Evolutionary conservation across 2,113 vertebrate species (phyloP).

Genomic region (Polypterus senegalus): DNA sequence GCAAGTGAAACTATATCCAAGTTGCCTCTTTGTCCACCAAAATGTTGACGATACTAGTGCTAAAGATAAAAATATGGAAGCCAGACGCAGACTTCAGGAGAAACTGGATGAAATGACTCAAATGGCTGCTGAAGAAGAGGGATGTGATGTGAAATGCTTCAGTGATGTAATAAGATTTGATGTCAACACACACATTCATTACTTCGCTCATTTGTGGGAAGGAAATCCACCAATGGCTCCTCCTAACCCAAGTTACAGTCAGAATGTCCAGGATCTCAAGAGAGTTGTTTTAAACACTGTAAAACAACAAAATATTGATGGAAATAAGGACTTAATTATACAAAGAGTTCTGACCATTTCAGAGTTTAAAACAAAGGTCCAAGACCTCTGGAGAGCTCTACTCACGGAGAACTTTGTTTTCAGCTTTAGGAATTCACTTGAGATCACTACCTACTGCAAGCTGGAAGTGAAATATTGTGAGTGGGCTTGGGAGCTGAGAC

Average conservation of each 20-base stretch:
- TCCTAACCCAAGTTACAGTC: constrained; percentile 42
- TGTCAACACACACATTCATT: constrained; percentile 34
- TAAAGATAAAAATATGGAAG: constrained; percentile 16
- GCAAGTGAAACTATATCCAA: constrained; percentile 14
- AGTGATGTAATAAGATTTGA: constrained; percentile 35
- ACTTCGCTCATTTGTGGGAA: constrained; percentile 43
- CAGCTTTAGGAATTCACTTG: constrained; percentile 40
- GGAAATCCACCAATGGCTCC: constrained; percentile 45
- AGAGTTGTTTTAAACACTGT: constrained; percentile 14
- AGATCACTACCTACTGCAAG: constrained; percentile 30
- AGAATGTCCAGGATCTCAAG: constrained; percentile 37
- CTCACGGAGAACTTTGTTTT: constrained; percentile 44
- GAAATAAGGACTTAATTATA: too few relatives aligned
- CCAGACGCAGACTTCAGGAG: constrained; percentile 16
- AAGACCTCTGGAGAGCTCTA: constrained; percentile 37
- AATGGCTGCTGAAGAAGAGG: constrained; percentile 9
- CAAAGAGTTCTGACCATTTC: constrained; percentile 16
- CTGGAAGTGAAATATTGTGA: constrained; percentile 24
- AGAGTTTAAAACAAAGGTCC: constrained; percentile 19
- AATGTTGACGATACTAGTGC: constrained; percentile 21
- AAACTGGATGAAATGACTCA: constrained; percentile 20
- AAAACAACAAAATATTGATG: too few relatives aligned
- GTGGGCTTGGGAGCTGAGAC: constrained; percentile 38
- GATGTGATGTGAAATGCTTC: not conserved
- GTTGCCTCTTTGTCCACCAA: constrained; percentile 24